Percentiles rank a stretch among this genome's conserved stretches.
These are phyloP conservation scores for Lampropteryx suffumata DNA, from an alignment of 2,888 invertebrate genomes.

Conservation along the genomic window DNA sequence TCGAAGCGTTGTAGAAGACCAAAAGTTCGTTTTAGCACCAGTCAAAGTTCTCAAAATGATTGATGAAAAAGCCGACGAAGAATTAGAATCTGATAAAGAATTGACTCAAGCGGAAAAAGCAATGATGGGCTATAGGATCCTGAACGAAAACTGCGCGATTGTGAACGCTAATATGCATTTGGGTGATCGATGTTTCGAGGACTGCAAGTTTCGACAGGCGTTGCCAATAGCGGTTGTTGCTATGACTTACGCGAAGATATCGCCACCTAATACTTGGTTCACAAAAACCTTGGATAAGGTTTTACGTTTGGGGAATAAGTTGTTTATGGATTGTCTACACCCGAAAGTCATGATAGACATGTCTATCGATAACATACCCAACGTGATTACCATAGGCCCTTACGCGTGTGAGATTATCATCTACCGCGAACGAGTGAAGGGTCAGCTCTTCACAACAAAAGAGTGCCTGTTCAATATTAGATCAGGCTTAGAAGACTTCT, in stretches of 20 bases:
- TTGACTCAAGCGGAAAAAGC: conserved; percentile 74
- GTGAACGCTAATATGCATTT: conserved; percentile 83
- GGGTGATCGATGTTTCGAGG: conserved; percentile 82
- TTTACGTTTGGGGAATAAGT: conserved; percentile 81
- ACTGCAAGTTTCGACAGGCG: conserved; percentile 83
- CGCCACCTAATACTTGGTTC: conserved; percentile 84
- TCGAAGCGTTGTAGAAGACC: conserved; percentile 71
- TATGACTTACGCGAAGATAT: conserved; percentile 85
- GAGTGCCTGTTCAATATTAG: conserved; percentile 78
- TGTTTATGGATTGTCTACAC: conserved; percentile 78
- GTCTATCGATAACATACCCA: conserved; percentile 80
- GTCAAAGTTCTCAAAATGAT: conserved; percentile 74
- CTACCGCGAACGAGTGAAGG: conserved; percentile 76
- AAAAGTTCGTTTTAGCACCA: conserved; percentile 74
- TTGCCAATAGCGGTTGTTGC: conserved; percentile 83
- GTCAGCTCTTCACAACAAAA: conserved; percentile 74
- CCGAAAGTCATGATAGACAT: conserved; percentile 76
- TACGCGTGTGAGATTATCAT: conserved; percentile 83
- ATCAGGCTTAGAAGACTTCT: conserved; percentile 76
- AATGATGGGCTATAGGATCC: conserved; percentile 79
- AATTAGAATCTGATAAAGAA: conserved; percentile 75
- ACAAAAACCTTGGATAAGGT: conserved; percentile 83
- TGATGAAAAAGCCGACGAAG: conserved; percentile 67
- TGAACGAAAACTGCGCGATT: conserved; percentile 81
- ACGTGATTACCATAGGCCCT: conserved; percentile 80